These are phyloP conservation scores for Xenops minutus DNA, from an alignment of 2,797 vertebrate species.

Conservation along the genomic window DNA sequence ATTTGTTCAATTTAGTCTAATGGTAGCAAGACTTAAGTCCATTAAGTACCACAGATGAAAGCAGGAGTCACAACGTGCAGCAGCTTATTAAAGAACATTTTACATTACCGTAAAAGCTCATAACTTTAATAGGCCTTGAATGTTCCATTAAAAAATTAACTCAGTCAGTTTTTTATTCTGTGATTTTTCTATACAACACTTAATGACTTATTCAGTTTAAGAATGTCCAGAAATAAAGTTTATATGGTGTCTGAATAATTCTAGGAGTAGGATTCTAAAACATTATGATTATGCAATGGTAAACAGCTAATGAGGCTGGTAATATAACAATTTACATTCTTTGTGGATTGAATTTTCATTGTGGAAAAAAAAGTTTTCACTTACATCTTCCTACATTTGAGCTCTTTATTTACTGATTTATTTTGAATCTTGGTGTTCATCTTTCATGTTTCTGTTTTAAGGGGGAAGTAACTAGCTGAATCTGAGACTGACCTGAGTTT, in stretches of 20 bases:
- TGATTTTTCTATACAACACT: neutral
- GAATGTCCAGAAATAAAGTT: neutral
- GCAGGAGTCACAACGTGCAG: neutral
- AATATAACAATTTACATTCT: neutral
- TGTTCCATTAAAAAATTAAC: neutral
- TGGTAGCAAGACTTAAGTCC: neutral
- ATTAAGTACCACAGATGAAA: neutral
- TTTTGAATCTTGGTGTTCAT: neutral
- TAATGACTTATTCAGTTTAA: neutral
- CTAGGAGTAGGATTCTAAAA: neutral
- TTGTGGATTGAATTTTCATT: neutral
- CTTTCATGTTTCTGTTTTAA: neutral
- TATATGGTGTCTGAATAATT: neutral
- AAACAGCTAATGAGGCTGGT: neutral
- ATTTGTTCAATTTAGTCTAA: slow-evolving; percentile 33
- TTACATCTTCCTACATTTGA: neutral
- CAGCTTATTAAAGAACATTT: slow-evolving; percentile 5
- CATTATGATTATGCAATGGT: neutral
- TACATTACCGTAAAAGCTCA: neutral
- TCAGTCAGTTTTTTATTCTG: neutral
- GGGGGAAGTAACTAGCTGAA: neutral
- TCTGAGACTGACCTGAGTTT: neutral
- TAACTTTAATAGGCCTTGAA: neutral
- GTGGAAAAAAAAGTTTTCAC: neutral
- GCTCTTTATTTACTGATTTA: neutral